Percentiles rank a stretch among this genome's conserved stretches.
These are phyloP conservation scores for Paratrypauchen microcephalus DNA, from an alignment of 2,797 vertebrate genomes.

Conservation along the genomic window DNA sequence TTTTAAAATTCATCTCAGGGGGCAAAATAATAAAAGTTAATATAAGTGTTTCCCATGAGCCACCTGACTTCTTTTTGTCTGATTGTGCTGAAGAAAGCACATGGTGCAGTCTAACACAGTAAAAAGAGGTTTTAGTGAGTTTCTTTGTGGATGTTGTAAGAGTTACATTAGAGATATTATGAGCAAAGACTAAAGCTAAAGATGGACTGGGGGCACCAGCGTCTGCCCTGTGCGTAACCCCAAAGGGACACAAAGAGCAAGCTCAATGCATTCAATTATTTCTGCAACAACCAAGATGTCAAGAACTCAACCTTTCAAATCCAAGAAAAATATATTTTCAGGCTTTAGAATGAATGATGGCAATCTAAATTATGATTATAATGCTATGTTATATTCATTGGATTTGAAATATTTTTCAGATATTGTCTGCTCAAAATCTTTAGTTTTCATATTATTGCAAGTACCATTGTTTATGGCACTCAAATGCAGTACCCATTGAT, in stretches of 20 bases:
- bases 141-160: too few species aligned
- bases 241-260: background rate
- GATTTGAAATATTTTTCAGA: too few species aligned
- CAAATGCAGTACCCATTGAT: too few species aligned
- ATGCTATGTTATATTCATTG: too few species aligned
- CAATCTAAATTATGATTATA: background rate
- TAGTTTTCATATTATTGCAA: too few species aligned
- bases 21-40: background rate
- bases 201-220: background rate
- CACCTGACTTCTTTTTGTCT: background rate
- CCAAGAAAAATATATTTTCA: background rate
- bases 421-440: too few species aligned
- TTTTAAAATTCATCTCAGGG: conserved; percentile 8
- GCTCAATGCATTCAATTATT: background rate
- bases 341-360: background rate
- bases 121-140: too few species aligned
- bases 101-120: background rate
- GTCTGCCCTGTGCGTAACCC: background rate
- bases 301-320: background rate
- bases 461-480: too few species aligned
- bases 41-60: background rate
- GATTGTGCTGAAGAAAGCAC: background rate
- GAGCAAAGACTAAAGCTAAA: background rate
- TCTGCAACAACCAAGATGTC: background rate
- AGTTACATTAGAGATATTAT: too few species aligned